Evolutionary conservation across 2,113 vertebrate species (phyloP).

Genomic region (Cygnus atratus): DNA sequence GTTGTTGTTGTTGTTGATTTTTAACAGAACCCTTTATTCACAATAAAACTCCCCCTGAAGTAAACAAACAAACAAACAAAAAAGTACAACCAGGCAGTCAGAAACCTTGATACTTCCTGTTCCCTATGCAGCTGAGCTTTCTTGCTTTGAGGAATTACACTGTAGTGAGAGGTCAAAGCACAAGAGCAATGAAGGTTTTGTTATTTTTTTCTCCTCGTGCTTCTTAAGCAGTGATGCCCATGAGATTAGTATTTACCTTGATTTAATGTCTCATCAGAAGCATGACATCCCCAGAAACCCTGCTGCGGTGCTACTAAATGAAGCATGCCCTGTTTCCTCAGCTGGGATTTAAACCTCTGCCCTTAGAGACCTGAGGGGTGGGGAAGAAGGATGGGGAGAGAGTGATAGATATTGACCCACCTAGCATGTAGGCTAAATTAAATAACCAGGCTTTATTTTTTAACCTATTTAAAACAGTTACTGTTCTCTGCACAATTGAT

Average conservation of each 20-base stretch:
- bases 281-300: constrained; percentile 51
- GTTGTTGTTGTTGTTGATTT: background rate
- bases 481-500: constrained; percentile 19
- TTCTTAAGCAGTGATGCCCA: constrained; percentile 40
- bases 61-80: background rate
- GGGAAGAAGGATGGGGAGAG: constrained; percentile 26
- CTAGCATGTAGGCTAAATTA: constrained; percentile 22
- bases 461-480: constrained; percentile 37
- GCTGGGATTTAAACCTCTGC: constrained; percentile 72
- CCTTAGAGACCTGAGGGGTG: constrained; percentile 52
- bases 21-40: background rate
- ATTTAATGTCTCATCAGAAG: constrained; percentile 80
- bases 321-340: constrained; percentile 70
- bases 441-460: constrained; percentile 61
- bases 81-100: background rate
- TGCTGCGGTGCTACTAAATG: constrained; percentile 67
- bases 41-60: background rate
- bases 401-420: constrained; percentile 64
- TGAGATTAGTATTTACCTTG: constrained; percentile 74
- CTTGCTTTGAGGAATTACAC: background rate
- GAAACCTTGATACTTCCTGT: background rate
- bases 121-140: background rate
- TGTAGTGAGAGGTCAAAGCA: background rate
- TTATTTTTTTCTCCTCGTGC: constrained; percentile 18
- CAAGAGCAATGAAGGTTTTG: background rate